Conservation (phyloP, 2,797 vertebrate genomes). For the Chelmon rostratus region DNA sequence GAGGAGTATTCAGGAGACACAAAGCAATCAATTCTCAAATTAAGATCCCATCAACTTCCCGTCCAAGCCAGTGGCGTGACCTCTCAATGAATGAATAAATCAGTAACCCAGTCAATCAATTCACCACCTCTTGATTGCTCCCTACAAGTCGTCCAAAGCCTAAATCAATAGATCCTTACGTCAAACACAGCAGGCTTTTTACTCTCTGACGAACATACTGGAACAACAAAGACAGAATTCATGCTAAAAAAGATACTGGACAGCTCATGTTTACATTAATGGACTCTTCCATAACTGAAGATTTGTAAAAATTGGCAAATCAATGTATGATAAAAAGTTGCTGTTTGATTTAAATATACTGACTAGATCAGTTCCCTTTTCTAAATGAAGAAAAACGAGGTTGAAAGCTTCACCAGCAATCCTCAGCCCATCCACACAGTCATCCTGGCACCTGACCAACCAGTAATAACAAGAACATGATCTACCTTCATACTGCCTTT, state of each 20-base stretch:
- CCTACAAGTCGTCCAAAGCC: constrained; percentile 46
- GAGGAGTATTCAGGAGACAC: neutral
- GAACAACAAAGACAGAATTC: neutral
- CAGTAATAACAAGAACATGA: no score
- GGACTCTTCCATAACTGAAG: neutral
- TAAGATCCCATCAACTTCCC: constrained; percentile 60
- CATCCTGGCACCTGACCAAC: no score
- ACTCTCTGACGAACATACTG: neutral
- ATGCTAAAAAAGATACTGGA: neutral
- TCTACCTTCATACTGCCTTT: no score
- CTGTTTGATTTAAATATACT: neutral
- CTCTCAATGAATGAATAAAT: constrained; percentile 59
- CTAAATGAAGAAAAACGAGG: neutral
- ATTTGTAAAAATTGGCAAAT: neutral
- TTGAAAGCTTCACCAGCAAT: no score
- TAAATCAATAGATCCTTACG: constrained; percentile 54
- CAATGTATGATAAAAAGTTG: no score
- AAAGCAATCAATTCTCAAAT: constrained; percentile 66
- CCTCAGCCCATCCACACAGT: no score
- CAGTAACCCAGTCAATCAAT: constrained; percentile 56
- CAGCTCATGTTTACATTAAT: neutral
- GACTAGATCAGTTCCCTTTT: neutral
- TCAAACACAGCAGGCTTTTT: constrained; percentile 20
- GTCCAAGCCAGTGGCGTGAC: constrained; percentile 44
- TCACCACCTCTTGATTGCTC: constrained; percentile 65